phyloP scores from a whole-genome alignment of 2,113 vertebrate species.

The Azemiops feae region DNA sequence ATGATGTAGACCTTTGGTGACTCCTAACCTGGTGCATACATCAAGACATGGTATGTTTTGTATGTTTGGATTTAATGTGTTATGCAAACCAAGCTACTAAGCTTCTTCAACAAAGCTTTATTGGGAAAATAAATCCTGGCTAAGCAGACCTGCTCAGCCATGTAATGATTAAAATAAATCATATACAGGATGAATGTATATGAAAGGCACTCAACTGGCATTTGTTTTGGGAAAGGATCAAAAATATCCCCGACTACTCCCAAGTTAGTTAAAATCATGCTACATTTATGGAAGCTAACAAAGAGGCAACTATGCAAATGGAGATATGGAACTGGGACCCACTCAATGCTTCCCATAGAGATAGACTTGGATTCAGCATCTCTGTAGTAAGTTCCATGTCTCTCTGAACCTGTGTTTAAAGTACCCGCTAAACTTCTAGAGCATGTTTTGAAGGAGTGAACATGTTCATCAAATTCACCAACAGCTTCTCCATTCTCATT shows the following conservation, averaged over 20 bases:
- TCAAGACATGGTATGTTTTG: neutral
- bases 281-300: neutral
- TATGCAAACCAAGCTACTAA: neutral
- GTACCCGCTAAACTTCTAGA: neutral
- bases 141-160: neutral
- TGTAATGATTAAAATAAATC: neutral
- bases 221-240: neutral
- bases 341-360: neutral
- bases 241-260: neutral
- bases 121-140: neutral
- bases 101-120: neutral
- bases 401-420: neutral
- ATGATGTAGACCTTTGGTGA: neutral
- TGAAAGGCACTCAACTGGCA: neutral
- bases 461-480: neutral
- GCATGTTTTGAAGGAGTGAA: neutral
- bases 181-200: neutral
- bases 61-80: neutral
- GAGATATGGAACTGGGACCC: neutral
- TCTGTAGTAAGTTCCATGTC: neutral
- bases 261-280: neutral
- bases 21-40: neutral
- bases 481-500: neutral
- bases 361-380: neutral
- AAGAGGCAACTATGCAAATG: neutral